Percentiles rank a stretch among this genome's conserved stretches.
These are phyloP conservation scores for Mohoua ochrocephala DNA, from an alignment of 2,113 vertebrate genomes.

Conservation along the genomic window DNA sequence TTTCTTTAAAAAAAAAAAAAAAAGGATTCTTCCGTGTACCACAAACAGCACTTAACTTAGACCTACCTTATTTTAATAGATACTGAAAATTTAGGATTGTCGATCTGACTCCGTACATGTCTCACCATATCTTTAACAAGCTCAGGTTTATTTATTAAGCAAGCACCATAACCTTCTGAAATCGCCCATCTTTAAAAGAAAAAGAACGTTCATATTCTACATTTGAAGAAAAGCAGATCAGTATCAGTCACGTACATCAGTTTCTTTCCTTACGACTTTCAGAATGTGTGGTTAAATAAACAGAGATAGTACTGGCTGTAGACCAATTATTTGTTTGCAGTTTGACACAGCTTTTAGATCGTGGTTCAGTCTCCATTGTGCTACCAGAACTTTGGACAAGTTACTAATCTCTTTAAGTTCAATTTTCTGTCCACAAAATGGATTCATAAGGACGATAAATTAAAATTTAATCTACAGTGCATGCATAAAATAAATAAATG, in stretches of 20 bases:
- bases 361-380: neutral
- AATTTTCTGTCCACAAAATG: neutral
- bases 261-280: neutral
- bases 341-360: neutral
- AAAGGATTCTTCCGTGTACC: neutral
- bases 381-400: neutral
- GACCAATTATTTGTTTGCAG: neutral
- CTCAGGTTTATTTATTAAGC: constrained; percentile 94
- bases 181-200: constrained; percentile 86
- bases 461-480: neutral
- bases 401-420: neutral
- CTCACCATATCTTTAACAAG: constrained; percentile 92
- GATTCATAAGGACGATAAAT: neutral
- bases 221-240: neutral
- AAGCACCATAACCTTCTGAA: constrained; percentile 92
- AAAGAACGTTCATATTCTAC: neutral
- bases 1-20: neutral
- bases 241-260: neutral
- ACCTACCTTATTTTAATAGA: constrained; percentile 95
- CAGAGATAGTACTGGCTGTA: neutral
- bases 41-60: neutral
- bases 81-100: constrained; percentile 83
- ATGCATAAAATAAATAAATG: neutral
- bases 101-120: constrained; percentile 85
- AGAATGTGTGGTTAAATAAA: neutral